Evolutionary conservation across 2,113 vertebrate species (phyloP).

Genomic region (Recurvirostra avosetta): DNA sequence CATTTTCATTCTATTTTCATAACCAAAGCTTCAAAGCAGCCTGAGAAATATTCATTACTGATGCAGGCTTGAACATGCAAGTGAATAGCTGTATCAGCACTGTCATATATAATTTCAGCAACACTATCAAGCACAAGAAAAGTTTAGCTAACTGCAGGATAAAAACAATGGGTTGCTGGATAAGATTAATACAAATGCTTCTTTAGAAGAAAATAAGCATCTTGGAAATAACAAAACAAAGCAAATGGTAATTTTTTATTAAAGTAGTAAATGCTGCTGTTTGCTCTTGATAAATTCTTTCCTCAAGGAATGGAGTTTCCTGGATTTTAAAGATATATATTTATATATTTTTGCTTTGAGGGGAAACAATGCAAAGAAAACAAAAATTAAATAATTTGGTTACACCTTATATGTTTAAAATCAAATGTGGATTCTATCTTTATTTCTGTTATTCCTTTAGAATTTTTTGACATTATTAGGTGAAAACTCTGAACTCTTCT

Average conservation of each 20-base stretch:
- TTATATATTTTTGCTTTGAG: neutral
- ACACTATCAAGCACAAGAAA: conserved; percentile 27
- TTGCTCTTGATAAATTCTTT: conserved; percentile 27
- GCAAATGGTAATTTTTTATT: conserved; percentile 39
- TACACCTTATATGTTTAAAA: neutral
- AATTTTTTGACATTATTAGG: neutral
- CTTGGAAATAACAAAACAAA: conserved; percentile 26
- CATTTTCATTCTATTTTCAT: conserved; percentile 73
- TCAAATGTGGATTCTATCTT: neutral
- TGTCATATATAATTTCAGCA: conserved; percentile 57
- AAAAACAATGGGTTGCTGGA: conserved; percentile 12
- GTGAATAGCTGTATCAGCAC: conserved; percentile 38
- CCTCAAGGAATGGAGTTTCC: neutral
- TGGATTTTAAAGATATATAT: conserved; percentile 15
- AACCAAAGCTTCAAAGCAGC: conserved; percentile 59
- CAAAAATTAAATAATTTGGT: neutral
- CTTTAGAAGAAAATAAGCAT: conserved; percentile 64
- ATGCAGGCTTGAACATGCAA: conserved; percentile 58
- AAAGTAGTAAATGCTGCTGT: neutral
- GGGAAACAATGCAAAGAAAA: neutral
- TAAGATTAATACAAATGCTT: conserved; percentile 61
- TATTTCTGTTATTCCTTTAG: neutral
- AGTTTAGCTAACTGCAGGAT: conserved; percentile 52
- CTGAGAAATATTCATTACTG: conserved; percentile 70
- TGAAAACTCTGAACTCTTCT: neutral